Base-by-base conservation (phyloP, 2,113 vertebrate species). In the Pteropus alecto region DNA sequence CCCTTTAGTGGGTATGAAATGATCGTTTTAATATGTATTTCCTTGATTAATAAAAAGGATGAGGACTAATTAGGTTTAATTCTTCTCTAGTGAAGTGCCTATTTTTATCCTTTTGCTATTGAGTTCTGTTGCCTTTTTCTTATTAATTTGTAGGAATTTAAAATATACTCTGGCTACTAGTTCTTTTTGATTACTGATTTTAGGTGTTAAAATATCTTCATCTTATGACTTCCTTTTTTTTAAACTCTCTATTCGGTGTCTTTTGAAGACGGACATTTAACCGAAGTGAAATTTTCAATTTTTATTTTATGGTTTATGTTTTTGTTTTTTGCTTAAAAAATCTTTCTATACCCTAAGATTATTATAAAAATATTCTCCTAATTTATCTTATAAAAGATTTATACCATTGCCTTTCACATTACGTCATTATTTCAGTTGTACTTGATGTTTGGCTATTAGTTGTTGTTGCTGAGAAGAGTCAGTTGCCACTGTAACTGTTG, bases 221-320 rank as follows among this genome's bases (percentile, higher is more conserved):
- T 86, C 35, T 87, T 74, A 65, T 76, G 65, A 58, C 22, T 89
- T 78, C 26, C 76, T 68, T 95, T 87, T 93, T 93, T 83, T 78
- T 61, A 3, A 26, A 74, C 15, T 95, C 70, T 85, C 11, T 67
- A 70, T 35, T 38, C 1, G 0, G 24, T 78, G 2, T 88, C 46
- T 89, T 93, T 88, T 92, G 60, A 68, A 83, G 48, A 88, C 35
- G 93, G 74, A 61, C 26, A 68, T 85, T 82, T 86, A 86, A 89
- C 11, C 68, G n/a, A 89, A 90, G 2, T 61, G 14, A 71, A 94
- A 61, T 84, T 95, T 87, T n/a, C 9, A 10, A 9, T 46, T 92
- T 95, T 96, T 89, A 22, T 46, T 85, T 77, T 88, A 30, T 61
- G n/a, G 12, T 73, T 85, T 93, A 60, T 82, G 35, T 73, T 68